Evolutionary conservation across 2,888 invertebrate species (phyloP), one percentile per base, ranked within the genome.

Genomic region (Orthosia cruda): DNA sequence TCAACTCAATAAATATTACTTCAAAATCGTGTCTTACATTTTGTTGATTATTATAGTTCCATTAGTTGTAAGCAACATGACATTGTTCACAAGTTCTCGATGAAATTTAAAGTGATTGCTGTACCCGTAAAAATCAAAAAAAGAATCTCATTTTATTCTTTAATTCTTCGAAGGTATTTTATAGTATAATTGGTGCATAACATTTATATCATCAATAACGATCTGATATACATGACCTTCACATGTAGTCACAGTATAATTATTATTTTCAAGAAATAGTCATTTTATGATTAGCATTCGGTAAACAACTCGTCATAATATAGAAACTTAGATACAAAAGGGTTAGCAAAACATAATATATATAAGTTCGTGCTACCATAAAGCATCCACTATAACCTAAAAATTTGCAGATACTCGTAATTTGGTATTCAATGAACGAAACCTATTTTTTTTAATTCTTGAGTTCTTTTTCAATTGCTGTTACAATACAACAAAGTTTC

Each of bases 361-460:
- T n/a, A n/a, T n/a, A n/a, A n/a, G 32, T 61, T 45, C 12, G 7
- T 47, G 13, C n/a, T 16, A 18, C 32, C 4, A 4, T 32, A 20
- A 5, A 7, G 12, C 0, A 26, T 45, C 4, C 49, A 40, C 50
- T 4, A 23, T 13, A 23, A 47, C 52, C 11, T 18, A 1, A 52
- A 52, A 57, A 26, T 18, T 50, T 50, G 45, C 20, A 76, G 47
- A 52, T 75, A 32, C n/a, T n/a, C n/a, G n/a, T n/a, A n/a, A 32
- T 64, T 76, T 76, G 50, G 45, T 52, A 66, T 52, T 76, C 15
- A 63, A 45, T 40, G 52, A 75, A 54, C 58, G 68, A 77, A 58
- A 52, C n/a, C 4, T 20, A n/a, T 76, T 54, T n/a, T n/a, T n/a
- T 47, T 52, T 68, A 40, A 23, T 20, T 77, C 7, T n/a, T 23